A percentile compares a stretch with the other conserved stretches of the same genome.
These are phyloP conservation scores for Strigamia transsilvanica DNA, from an alignment of 2,888 invertebrate species.

Conservation along the genomic window DNA sequence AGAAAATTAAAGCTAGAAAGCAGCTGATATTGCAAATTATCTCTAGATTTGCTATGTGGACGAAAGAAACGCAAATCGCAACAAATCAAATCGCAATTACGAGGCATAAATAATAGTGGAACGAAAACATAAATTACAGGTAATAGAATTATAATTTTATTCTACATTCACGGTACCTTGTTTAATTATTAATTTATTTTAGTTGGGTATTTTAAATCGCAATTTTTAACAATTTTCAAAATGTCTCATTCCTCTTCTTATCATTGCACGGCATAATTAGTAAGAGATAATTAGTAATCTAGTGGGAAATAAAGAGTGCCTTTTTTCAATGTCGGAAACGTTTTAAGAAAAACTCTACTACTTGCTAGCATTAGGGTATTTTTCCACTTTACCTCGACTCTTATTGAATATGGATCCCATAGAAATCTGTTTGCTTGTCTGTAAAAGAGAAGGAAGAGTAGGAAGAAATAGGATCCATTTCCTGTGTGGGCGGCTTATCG, in stretches of 20 bases:
- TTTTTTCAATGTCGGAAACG: too few relatives aligned
- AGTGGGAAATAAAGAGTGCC: neutral
- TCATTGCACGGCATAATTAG: neutral
- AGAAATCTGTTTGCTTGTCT: slow-evolving; percentile 27
- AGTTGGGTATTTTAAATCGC: neutral
- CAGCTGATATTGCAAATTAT: too few relatives aligned
- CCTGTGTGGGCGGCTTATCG: slow-evolving; percentile 44
- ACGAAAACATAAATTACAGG: too few relatives aligned
- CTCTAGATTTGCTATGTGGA: too few relatives aligned
- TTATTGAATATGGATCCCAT: neutral
- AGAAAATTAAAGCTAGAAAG: too few relatives aligned
- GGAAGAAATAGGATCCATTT: slow-evolving; percentile 4
- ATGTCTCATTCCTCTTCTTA: neutral
- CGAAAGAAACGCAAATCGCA: too few relatives aligned
- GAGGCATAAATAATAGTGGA: too few relatives aligned
- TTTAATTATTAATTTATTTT: too few relatives aligned
- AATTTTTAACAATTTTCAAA: neutral
- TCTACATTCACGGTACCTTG: too few relatives aligned
- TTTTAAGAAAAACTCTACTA: too few relatives aligned
- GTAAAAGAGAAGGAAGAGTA: neutral
- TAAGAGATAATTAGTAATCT: slow-evolving; percentile 22
- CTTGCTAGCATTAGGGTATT: neutral
- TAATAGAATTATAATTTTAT: too few relatives aligned
- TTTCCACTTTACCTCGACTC: slow-evolving; percentile 13
- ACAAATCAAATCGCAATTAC: too few relatives aligned